phyloP scores from a whole-genome alignment of 2,113 vertebrate genomes.

The Prolemur simus region DNA sequence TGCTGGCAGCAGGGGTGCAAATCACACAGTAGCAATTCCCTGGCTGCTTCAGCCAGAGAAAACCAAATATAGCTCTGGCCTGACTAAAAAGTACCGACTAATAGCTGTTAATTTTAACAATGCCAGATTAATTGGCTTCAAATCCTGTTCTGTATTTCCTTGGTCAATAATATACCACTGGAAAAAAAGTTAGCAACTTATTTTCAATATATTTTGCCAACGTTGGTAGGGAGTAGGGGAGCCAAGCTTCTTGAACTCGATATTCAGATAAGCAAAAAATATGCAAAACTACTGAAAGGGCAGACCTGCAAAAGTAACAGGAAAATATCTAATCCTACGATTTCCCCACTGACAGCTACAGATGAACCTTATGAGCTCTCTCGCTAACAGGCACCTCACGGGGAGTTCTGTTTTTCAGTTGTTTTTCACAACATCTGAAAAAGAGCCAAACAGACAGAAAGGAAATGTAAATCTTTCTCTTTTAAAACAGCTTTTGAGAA shows the following conservation, averaged over 20 bases:
- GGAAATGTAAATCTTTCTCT: no score
- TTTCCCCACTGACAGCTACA: no score
- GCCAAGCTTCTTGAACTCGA: background rate
- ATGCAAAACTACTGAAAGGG: background rate
- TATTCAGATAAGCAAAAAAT: background rate
- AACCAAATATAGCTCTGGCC: background rate
- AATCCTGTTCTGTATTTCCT: background rate
- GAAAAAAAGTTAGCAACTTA: background rate
- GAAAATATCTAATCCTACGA: no score
- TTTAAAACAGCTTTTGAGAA: no score
- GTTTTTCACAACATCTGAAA: no score
- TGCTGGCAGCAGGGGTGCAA: background rate
- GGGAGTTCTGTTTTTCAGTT: no score
- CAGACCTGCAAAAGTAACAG: no score
- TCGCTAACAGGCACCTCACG: no score
- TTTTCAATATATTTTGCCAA: background rate
- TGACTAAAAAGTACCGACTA: background rate
- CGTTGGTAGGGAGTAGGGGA: accelerated
- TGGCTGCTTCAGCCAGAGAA: background rate
- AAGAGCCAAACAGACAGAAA: no score
- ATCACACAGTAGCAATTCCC: background rate
- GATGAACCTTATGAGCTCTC: no score
- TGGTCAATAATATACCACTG: background rate
- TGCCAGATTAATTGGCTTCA: background rate
- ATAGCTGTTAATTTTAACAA: background rate